Evolutionary conservation across 2,888 invertebrate species (phyloP).

Genomic region (Biston stratarius): DNA sequence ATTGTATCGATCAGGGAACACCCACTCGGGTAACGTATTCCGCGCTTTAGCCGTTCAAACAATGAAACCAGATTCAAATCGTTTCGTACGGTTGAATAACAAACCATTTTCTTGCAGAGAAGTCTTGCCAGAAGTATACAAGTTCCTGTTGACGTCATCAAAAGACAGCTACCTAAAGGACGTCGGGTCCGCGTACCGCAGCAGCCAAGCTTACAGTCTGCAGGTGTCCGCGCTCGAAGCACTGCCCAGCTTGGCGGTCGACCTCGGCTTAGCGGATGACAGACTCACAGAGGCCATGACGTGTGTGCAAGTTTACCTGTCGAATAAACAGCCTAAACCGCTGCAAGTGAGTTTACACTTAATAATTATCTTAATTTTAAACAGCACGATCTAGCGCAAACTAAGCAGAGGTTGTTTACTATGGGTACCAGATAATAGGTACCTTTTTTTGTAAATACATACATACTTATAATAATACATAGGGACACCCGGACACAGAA

Average conservation of each 20-base stretch:
- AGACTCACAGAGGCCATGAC: slow-evolving; percentile 73
- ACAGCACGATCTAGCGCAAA: no score
- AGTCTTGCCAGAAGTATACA: slow-evolving; percentile 88
- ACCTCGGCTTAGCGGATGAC: slow-evolving; percentile 78
- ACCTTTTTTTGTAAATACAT: no score
- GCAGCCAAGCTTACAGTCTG: slow-evolving; percentile 77
- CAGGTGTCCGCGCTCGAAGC: slow-evolving; percentile 82
- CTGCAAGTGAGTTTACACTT: slow-evolving; percentile 83
- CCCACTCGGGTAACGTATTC: no score
- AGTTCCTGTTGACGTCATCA: slow-evolving; percentile 82
- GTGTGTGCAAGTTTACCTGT: slow-evolving; percentile 83
- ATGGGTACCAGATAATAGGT: no score
- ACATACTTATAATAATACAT: no score
- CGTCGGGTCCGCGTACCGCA: slow-evolving; percentile 85
- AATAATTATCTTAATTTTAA: no score
- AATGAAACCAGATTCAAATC: no score
- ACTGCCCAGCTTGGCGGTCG: slow-evolving; percentile 74
- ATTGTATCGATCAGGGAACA: no score
- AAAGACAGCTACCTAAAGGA: slow-evolving; percentile 87
- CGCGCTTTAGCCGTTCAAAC: no score
- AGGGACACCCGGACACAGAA: no score
- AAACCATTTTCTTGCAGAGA: slow-evolving; percentile 79
- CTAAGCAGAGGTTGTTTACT: no score
- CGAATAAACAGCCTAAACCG: slow-evolving; percentile 86
- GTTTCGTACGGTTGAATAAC: no score